These are phyloP conservation scores for Prostheceraeus crozeri DNA, from an alignment of 2,888 invertebrate species.

Conservation along the genomic window DNA sequence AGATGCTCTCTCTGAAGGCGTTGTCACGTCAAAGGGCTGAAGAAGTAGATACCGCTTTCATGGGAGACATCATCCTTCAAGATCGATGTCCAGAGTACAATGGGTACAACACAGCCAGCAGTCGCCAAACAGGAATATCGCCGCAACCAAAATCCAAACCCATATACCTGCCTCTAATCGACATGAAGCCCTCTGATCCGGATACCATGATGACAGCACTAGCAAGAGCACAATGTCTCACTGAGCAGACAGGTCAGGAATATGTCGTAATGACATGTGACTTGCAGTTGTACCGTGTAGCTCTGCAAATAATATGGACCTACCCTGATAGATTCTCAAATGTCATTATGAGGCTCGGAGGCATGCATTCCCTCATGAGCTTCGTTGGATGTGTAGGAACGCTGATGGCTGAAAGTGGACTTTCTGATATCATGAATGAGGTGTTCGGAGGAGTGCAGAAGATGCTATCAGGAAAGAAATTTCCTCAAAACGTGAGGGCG, in stretches of 20 bases:
- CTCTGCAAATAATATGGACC: conserved; percentile 41
- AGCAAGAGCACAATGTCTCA: conserved; percentile 36
- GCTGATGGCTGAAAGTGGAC: conserved; percentile 42
- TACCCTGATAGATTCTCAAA: conserved; percentile 38
- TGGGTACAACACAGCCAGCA: conserved; percentile 40
- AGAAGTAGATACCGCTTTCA: conserved; percentile 34
- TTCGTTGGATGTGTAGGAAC: conserved; percentile 31
- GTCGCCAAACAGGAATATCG: conserved; percentile 36
- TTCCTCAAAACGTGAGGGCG: conserved; percentile 35
- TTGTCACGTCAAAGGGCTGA: conserved; percentile 14
- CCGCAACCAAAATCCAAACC: conserved; percentile 35
- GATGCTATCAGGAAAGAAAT: conserved; percentile 43
- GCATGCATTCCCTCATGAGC: conserved; percentile 35
- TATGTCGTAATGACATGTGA: conserved; percentile 41
- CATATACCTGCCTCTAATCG: conserved; percentile 39
- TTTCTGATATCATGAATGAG: conserved; percentile 41
- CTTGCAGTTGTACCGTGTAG: conserved; percentile 42
- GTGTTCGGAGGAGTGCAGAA: conserved; percentile 42
- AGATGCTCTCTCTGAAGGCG: conserved; percentile 8
- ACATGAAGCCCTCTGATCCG: conserved; percentile 40
- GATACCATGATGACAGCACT: conserved; percentile 40
- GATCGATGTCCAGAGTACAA: conserved; percentile 34
- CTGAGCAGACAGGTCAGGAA: conserved; percentile 35
- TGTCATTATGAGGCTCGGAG: conserved; percentile 31
- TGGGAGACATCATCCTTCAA: conserved; percentile 28